A percentile compares a stretch with the other conserved stretches of the same genome.
Evolutionary conservation across 2,888 invertebrate species (phyloP).

Genomic region (Lasioglossum zephyrum): DNA sequence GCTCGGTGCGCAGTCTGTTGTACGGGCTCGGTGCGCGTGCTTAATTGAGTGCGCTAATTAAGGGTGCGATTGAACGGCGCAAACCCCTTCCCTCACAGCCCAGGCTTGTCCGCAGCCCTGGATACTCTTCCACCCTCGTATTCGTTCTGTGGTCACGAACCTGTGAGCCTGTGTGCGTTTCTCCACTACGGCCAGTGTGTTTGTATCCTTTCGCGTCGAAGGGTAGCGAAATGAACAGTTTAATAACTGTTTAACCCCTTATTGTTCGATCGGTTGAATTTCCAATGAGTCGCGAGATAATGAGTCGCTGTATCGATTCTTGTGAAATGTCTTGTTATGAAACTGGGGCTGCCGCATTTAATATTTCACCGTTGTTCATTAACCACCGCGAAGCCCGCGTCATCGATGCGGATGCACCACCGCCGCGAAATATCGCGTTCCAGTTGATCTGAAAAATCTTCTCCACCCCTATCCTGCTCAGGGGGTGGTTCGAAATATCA

Average conservation of each 20-base stretch:
- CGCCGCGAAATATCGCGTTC: background rate
- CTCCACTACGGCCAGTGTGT: background rate
- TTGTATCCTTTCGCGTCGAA: slow-evolving; percentile 27
- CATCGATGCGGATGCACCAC: background rate
- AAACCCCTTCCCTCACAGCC: background rate
- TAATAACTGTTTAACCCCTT: slow-evolving; percentile 50
- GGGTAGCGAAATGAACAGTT: slow-evolving; percentile 30
- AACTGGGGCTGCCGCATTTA: background rate
- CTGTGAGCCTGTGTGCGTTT: background rate
- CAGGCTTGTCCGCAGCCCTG: background rate
- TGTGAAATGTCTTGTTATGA: slow-evolving; percentile 10
- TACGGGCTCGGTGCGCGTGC: slow-evolving; percentile 58
- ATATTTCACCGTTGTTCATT: slow-evolving; percentile 13
- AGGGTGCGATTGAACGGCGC: slow-evolving; percentile 77
- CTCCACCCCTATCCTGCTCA: background rate
- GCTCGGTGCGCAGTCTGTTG: slow-evolving; percentile 46
- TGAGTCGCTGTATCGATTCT: slow-evolving; percentile 9
- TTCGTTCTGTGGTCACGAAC: slow-evolving; percentile 30
- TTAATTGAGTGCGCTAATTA: slow-evolving; percentile 80
- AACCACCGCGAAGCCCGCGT: background rate
- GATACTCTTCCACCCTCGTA: slow-evolving; percentile 19
- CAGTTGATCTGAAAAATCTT: background rate
- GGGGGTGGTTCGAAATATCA: background rate
- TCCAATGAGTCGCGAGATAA: slow-evolving; percentile 11
- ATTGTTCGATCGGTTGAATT: slow-evolving; percentile 36